Base-by-base conservation (phyloP, 2,797 vertebrate species). In the Loriculus beryllinus region DNA sequence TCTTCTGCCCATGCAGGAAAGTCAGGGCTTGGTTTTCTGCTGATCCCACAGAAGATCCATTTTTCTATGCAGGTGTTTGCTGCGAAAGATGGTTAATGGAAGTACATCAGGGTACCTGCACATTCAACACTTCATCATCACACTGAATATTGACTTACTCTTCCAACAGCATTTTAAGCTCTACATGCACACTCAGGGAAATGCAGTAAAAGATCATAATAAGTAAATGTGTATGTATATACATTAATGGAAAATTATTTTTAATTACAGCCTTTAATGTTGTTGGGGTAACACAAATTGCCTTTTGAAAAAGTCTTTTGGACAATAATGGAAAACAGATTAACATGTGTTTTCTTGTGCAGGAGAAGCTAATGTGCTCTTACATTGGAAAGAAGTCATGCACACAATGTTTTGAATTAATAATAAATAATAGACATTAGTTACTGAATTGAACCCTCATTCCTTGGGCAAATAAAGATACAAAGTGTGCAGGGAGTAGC, bases 271-370 rank as follows among this genome's bases (percentile, higher is more conserved):
- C 22, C 76, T 85, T 80, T 86, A 88, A 94, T 74, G 74, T 43
- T 86, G 85, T 72, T 16, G 9, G 68, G 60, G 82, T 52, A 82
- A 74, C 45, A 51, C 10, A 77, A 92, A 91, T 20, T 70, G 89
- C 51, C 40, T 88, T 76, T 26, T 49, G 80, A 82, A 86, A 93
- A 70, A 88, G 14, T 64, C 70, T 88, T 84, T 25, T 78, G 92
- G 82, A 80, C 87, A 93, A 92, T 91, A 96, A 95, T 90, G 89
- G 88, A 71, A 93, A 96, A 77, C 67, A 95, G 85, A 94, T 88
- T 82, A 82, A 60, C 67, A 67, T 51, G 72, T 93, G 88, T 90
- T 92, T 78, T 88, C 87, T 86, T 47, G 78, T n/a, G 88, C 65
- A 88, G 87, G 40, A 88, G 64, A 79, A 96, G 77, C 64, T 76